phyloP scores from a whole-genome alignment of 1,140 invertebrate species.

The Macrosteles quadrilineatus region DNA sequence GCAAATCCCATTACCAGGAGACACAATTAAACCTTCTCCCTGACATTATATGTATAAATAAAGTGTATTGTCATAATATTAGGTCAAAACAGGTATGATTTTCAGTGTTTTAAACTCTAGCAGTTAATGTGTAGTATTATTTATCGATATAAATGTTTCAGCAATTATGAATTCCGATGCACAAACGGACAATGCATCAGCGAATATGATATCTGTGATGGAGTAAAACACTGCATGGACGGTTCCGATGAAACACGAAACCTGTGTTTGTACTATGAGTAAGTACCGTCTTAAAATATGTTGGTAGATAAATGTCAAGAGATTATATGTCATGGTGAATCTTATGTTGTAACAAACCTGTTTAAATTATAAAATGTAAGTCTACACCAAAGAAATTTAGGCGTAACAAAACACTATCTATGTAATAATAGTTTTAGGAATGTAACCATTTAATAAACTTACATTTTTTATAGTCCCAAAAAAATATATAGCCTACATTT shows the following conservation, averaged over 20 bases:
- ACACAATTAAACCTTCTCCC: not conserved
- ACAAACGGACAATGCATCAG: slow-evolving; percentile 50
- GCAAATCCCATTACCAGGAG: not conserved
- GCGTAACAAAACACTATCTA: not conserved
- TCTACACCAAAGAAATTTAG: not conserved
- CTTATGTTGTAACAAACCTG: not conserved
- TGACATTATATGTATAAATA: not conserved
- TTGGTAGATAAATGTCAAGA: not conserved
- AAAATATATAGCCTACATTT: no score
- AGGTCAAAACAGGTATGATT: not conserved
- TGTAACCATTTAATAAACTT: not conserved
- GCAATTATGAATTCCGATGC: slow-evolving; percentile 48
- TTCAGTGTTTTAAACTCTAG: not conserved
- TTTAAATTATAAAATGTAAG: not conserved
- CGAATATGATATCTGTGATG: slow-evolving; percentile 37
- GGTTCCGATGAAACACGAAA: slow-evolving; percentile 39
- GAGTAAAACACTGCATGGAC: slow-evolving; percentile 38
- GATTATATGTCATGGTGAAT: not conserved
- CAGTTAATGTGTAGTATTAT: not conserved
- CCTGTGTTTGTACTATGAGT: slow-evolving; percentile 27
- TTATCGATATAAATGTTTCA: not conserved
- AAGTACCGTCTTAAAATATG: not conserved
- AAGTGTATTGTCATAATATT: not conserved
- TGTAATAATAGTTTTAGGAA: not conserved
- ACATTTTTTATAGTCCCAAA: no score